Percentiles rank a stretch among this genome's conserved stretches.
Evolutionary conservation across 2,113 vertebrate species (phyloP).

Genomic region (Cinclus cinclus): DNA sequence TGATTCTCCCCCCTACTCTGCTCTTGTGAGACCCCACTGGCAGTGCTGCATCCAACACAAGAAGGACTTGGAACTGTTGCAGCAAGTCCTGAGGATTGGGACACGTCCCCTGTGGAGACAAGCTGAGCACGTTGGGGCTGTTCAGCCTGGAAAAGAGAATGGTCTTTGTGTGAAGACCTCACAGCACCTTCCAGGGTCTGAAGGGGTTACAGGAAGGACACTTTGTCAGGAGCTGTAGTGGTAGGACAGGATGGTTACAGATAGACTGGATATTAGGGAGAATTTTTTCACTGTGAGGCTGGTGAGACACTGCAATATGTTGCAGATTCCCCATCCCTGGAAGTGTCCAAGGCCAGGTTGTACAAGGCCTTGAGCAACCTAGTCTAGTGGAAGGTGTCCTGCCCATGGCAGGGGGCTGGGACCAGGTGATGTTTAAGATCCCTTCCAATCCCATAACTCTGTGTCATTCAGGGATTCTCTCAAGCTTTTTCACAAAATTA

Average conservation of each 20-base stretch:
- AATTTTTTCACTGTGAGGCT: neutral
- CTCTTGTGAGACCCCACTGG: neutral
- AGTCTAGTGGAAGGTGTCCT: neutral
- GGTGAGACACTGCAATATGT: neutral
- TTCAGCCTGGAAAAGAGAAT: neutral
- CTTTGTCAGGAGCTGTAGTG: fast-evolving
- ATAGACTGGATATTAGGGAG: too few species aligned
- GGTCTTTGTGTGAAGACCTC: neutral
- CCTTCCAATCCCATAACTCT: neutral
- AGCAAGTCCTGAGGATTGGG: neutral
- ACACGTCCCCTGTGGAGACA: fast-evolving
- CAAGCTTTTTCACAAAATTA: neutral
- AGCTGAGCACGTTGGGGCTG: neutral
- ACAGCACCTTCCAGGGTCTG: fast-evolving
- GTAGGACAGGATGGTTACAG: neutral
- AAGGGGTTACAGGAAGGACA: neutral
- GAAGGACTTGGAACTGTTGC: neutral
- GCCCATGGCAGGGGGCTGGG: too few species aligned
- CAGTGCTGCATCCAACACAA: neutral
- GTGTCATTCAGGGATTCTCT: neutral
- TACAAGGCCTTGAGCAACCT: neutral
- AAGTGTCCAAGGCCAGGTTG: neutral
- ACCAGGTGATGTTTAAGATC: neutral
- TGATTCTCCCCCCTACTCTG: neutral
- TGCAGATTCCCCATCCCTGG: neutral